Base-by-base conservation (phyloP, 2,888 invertebrate species). In the Limenitis camilla region DNA sequence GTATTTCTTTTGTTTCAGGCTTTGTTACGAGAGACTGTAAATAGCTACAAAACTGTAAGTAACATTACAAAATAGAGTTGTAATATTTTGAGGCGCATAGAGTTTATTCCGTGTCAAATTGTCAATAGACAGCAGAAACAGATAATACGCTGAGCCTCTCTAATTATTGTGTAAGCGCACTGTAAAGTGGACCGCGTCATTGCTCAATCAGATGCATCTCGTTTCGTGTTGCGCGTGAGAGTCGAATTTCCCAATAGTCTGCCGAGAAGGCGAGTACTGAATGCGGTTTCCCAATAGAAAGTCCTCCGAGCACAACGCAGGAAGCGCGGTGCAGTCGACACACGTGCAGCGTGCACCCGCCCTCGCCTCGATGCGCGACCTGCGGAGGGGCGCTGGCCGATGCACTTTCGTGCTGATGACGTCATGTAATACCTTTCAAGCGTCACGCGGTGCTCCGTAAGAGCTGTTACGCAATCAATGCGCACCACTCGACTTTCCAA, bases 401-500 rank as follows among this genome's bases (percentile, higher is more conserved):
- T 86, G 87, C 86, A 86, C 87, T 87, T 84, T 86, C 83, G 74
- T 83, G 75, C 72, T 67, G 74, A 67, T 85, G 85, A 84, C 85
- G 86, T 85, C 84, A 86, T 75, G 65, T 64, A 68, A 74, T 78
- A 77, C 83, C 84, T 85, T 82, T 81, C 84, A 81, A 81, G 81
- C 80, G 81, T 81, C 82, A 81, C 78, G 74, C 71, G 78, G 76
- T 72, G 73, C 74, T 75, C 77, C 74, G 85, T 82, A 85, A 84
- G 82, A 81, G 79, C 78, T 75, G 75, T 85, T 85, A 83, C 76
- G 85, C 80, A 86, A 86, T 71, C 67, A 74, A 77, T 78, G 78
- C 80, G 80, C 85, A 74, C 80, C 76, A 73, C 81, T 84, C 84
- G 77, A 86, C 86, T 86, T 86, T 86, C 86, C 86, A 86, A 87